These are phyloP conservation scores for Petroica traversi DNA, from an alignment of 2,113 vertebrate species.

Conservation along the genomic window DNA sequence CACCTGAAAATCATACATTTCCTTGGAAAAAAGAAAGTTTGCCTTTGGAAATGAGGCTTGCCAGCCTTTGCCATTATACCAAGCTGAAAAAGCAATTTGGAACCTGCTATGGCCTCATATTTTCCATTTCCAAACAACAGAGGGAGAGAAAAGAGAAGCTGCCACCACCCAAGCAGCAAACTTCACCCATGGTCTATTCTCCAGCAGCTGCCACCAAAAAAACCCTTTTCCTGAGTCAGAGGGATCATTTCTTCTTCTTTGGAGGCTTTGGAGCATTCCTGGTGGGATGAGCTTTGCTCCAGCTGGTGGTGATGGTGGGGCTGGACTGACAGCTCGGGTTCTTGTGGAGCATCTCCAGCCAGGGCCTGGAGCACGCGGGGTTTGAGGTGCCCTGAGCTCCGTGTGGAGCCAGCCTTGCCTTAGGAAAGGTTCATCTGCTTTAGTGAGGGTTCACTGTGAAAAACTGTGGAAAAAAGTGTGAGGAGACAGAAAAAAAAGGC, in stretches of 20 bases:
- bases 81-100: slow-evolving; percentile 2
- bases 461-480: neutral
- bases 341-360: neutral
- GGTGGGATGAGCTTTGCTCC: neutral
- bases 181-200: neutral
- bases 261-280: neutral
- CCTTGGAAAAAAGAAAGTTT: neutral
- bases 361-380: accelerated
- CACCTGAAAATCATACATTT: neutral
- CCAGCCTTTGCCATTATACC: neutral
- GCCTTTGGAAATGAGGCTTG: slow-evolving; percentile 5
- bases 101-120: neutral
- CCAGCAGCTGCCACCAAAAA: neutral
- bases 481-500: neutral
- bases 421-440: neutral
- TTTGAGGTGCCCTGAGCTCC: neutral
- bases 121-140: neutral
- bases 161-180: neutral
- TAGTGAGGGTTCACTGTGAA: neutral
- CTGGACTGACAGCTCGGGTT: neutral
- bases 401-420: neutral
- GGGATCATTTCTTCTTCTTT: neutral
- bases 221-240: neutral
- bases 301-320: no score
- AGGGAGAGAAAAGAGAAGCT: neutral